Evolutionary conservation across 35 echinoderm and acorn worm genomes (phyloP).

Genomic region (Eucidaris tribuloides): DNA sequence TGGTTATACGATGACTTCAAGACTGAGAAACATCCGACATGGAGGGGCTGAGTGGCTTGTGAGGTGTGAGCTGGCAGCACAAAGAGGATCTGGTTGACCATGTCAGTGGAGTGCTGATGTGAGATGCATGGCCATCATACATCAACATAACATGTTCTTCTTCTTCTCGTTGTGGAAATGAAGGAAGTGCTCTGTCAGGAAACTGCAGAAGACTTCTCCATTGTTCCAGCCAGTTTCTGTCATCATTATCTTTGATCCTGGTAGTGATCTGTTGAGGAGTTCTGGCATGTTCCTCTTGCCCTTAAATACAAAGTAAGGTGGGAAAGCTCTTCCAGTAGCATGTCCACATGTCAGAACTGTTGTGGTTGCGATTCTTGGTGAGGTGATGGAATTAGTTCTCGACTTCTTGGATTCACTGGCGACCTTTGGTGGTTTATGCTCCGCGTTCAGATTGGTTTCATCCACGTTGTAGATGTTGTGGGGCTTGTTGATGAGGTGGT

Average conservation of each 20-base stretch:
- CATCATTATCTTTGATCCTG: background rate
- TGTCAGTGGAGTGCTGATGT: background rate
- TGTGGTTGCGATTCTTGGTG: background rate
- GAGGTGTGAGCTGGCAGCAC: background rate
- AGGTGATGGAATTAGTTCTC: background rate
- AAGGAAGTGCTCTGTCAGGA: background rate
- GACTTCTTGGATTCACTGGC: background rate
- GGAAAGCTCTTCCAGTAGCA: background rate
- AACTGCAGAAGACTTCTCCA: background rate
- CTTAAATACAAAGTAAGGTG: constrained; percentile 2
- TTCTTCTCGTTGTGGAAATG: background rate
- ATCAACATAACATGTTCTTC: background rate
- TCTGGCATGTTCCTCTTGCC: background rate
- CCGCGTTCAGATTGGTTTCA: background rate
- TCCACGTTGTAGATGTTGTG: background rate
- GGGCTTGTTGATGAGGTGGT: background rate
- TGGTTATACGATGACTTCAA: background rate
- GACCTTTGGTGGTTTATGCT: background rate
- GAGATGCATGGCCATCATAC: background rate
- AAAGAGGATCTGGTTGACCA: background rate
- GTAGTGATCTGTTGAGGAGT: background rate
- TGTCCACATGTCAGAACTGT: background rate
- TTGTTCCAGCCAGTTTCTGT: background rate
- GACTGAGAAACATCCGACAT: background rate
- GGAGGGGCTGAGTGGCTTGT: background rate